Evolutionary conservation across 2,888 invertebrate species (phyloP), one percentile per base, ranked within the genome.

Genomic region (Eretmocerus hayati): DNA sequence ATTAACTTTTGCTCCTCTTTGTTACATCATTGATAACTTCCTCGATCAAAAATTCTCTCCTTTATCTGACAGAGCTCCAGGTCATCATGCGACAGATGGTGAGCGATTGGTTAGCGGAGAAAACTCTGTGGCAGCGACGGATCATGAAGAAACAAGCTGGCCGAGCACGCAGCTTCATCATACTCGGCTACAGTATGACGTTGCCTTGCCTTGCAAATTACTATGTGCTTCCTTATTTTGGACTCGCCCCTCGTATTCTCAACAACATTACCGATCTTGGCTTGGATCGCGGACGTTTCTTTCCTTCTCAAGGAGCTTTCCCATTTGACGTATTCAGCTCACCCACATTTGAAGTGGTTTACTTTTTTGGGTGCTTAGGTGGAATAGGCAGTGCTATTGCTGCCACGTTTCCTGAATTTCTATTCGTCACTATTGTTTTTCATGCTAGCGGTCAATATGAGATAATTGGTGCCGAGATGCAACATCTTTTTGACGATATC

Each of bases 341-440:
- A 18, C 41, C 33, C 21, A 15, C 13, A 15, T 42, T 30, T 21
- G 30, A 47, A 16, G 3, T 47, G 2, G 8, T 19, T 2, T 47
- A 36, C 30, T 2, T 21, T 3, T 11, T 21, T 16, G 42, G 42
- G 32, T 2, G 21, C 13, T 13, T 46, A 3, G 38, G 30, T 2
- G 43, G 43, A 5, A 16, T 20, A 9, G 26, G 36, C 20, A 37
- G 39, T 3, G 36, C 22, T 1, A 18, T 44, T 3, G 13, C 35
- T 2, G 41, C 41, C 32, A 19, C 47, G 2, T 41, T 43, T 2
- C 39, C 44, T 4, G 49, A 53, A 18, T 44, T 46, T 5, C 42
- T 42, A 13, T 49, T 53, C 11, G 53, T 43, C 0, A 39, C 42
- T n/a, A 30, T 53, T 2, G 47, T 53, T 2, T 46, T 53, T 44